These are phyloP conservation scores for Callyntrura sp. DNA, from an alignment of 2,888 invertebrate genomes.

Conservation along the genomic window DNA sequence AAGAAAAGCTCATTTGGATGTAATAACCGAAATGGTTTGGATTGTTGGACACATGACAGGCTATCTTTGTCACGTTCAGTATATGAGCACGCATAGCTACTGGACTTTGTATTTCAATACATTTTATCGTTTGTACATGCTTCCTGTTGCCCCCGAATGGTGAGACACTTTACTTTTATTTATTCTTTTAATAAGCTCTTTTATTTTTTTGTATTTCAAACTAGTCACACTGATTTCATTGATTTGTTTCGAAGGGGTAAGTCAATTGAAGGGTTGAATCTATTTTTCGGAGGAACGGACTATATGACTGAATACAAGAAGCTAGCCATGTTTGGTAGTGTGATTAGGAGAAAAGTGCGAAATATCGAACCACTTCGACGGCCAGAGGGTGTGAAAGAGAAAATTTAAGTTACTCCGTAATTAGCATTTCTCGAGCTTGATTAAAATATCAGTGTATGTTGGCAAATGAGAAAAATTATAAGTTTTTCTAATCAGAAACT, in stretches of 20 bases:
- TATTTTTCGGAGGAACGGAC: conserved; percentile 63
- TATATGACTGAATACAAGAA: conserved; percentile 51
- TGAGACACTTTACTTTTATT: conserved; percentile 12
- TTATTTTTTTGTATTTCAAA: too few relatives aligned
- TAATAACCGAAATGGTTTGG: conserved; percentile 60
- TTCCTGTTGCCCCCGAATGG: conserved; percentile 61
- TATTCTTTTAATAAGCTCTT: too few relatives aligned
- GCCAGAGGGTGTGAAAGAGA: not conserved
- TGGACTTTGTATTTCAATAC: conserved; percentile 57
- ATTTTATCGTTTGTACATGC: conserved; percentile 53
- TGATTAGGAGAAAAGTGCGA: not conserved
- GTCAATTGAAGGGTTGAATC: conserved; percentile 7
- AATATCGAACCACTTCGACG: conserved; percentile 24
- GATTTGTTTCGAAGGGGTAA: conserved; percentile 32
- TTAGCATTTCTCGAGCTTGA: too few relatives aligned
- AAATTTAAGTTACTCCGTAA: too few relatives aligned
- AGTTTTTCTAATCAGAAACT: not conserved
- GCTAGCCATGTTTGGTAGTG: conserved; percentile 50
- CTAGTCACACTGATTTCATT: too few relatives aligned
- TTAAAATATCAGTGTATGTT: too few relatives aligned
- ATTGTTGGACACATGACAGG: conserved; percentile 61
- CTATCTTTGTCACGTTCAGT: conserved; percentile 37
- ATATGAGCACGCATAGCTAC: not conserved
- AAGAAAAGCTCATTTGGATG: not conserved
- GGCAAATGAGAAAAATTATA: too few relatives aligned